Conservation (phyloP, 2,888 invertebrate genomes). For the Mesorhabditis belari region DNA sequence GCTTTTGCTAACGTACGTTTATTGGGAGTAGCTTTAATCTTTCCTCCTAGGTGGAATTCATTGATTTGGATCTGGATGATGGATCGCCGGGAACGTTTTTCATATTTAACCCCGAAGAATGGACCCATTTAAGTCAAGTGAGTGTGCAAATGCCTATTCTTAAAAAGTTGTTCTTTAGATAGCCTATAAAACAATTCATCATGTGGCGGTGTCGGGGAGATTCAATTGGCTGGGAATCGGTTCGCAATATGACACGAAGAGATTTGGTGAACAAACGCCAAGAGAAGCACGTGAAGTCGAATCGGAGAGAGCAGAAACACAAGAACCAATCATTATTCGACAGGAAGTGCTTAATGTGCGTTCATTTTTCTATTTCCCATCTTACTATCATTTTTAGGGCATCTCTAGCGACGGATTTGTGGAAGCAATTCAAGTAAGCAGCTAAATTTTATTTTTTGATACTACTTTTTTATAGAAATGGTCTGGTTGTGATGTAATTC, state of each 20-base stretch:
- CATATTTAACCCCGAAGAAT: slow-evolving; percentile 4
- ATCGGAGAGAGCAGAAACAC: neutral
- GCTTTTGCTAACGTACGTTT: neutral
- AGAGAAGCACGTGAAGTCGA: neutral
- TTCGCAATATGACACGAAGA: neutral
- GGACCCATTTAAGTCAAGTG: slow-evolving; percentile 14
- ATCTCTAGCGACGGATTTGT: neutral
- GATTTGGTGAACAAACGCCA: too few species aligned
- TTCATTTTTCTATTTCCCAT: too few species aligned
- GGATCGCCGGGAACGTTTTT: slow-evolving; percentile 3
- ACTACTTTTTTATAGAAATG: too few species aligned
- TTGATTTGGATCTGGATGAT: slow-evolving; percentile 10
- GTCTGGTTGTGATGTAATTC: neutral
- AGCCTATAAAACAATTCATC: slow-evolving; percentile 32
- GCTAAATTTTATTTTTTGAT: neutral
- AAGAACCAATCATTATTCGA: neutral
- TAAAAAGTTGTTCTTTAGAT: slow-evolving; percentile 8
- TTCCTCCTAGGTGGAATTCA: neutral
- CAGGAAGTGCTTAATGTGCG: neutral
- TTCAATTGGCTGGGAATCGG: slow-evolving; percentile 17
- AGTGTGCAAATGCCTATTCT: neutral
- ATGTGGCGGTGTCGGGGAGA: slow-evolving; percentile 23
- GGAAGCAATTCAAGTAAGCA: neutral
- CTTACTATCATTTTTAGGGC: neutral
- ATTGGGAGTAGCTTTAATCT: neutral